These are phyloP conservation scores for Pagrus major DNA, from an alignment of 2,113 vertebrate genomes.

Conservation along the genomic window DNA sequence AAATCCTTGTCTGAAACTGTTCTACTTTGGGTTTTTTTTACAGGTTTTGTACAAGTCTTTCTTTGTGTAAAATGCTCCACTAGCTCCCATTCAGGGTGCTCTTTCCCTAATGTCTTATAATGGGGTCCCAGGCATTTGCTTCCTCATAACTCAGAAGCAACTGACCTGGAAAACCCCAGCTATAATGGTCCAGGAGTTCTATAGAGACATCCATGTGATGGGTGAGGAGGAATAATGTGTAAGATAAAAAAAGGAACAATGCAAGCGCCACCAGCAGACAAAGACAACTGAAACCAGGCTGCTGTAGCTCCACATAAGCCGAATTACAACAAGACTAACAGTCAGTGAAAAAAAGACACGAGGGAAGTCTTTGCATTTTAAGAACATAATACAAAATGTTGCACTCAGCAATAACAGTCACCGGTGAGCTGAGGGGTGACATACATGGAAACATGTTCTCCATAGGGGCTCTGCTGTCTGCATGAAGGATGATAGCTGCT, in stretches of 20 bases:
- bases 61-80: conserved; percentile 16
- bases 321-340: conserved; percentile 7
- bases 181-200: conserved; percentile 45
- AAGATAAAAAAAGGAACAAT: conserved; percentile 17
- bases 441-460: conserved; percentile 63
- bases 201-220: conserved; percentile 62
- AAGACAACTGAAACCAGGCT: not conserved
- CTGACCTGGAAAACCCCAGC: conserved; percentile 68
- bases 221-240: conserved; percentile 44
- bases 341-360: not conserved
- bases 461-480: conserved; percentile 59
- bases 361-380: not conserved
- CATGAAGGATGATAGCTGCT: conserved; percentile 73
- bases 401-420: conserved; percentile 62
- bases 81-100: conserved; percentile 12
- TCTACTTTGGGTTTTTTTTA: not conserved
- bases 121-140: conserved; percentile 25
- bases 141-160: conserved; percentile 52
- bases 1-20: not conserved
- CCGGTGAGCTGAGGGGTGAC: conserved; percentile 29
- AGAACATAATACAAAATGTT: conserved; percentile 28
- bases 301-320: not conserved
- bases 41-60: not conserved
- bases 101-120: conserved; percentile 44
- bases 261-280: conserved; percentile 15